Evolutionary conservation across 1,140 invertebrate species (phyloP).

Genomic region (Acromyrmex echinatior): DNA sequence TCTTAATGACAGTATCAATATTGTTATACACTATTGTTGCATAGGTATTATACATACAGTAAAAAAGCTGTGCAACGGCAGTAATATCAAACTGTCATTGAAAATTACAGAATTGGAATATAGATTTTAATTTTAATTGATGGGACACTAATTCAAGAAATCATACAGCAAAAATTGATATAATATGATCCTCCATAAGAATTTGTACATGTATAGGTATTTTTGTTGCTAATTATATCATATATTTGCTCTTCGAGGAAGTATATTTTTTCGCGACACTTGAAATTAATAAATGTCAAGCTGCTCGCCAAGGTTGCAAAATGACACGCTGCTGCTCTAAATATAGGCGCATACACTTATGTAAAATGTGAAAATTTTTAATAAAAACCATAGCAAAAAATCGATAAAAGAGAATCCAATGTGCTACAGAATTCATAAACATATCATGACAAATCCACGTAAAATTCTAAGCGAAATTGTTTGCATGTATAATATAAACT

Average conservation of each 20-base stretch:
- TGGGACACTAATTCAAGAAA: background rate
- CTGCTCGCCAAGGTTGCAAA: constrained; percentile 34
- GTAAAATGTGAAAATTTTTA: constrained; percentile 22
- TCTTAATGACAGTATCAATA: no score
- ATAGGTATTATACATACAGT: no score
- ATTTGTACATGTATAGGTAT: background rate
- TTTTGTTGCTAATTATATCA: constrained; percentile 9
- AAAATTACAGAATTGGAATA: no score
- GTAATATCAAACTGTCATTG: no score
- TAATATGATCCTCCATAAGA: background rate
- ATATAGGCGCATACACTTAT: constrained; percentile 10
- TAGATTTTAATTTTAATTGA: background rate
- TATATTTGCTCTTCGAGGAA: background rate
- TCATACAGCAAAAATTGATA: background rate
- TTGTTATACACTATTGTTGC: no score
- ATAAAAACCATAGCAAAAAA: constrained; percentile 33
- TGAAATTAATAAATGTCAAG: constrained; percentile 53
- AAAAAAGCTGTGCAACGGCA: no score
- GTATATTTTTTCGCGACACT: constrained; percentile 1
- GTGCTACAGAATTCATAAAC: background rate
- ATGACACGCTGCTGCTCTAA: constrained; percentile 33
- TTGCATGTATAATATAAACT: background rate
- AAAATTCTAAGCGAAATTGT: background rate
- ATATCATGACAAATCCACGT: background rate
- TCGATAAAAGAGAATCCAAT: background rate